A percentile compares a stretch with the other conserved stretches of the same genome.
Evolutionary conservation across 2,113 vertebrate genomes (phyloP).

Genomic region (Pituophis catenifer): DNA sequence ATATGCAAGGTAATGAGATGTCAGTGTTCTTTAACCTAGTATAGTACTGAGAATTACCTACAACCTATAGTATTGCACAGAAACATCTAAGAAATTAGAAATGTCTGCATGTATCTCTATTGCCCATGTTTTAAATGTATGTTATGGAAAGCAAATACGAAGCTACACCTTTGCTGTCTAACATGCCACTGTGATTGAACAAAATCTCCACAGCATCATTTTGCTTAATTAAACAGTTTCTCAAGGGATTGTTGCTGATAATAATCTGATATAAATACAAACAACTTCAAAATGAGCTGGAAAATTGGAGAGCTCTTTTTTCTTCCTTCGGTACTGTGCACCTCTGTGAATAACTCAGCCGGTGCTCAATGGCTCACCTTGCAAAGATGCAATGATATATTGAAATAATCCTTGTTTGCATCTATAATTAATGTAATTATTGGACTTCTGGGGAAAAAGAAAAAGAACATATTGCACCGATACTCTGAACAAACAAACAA

Average conservation of each 20-base stretch:
- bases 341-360: slow-evolving; percentile 23
- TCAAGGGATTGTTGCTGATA: not conserved
- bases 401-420: slow-evolving; percentile 16
- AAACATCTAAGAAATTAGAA: not conserved
- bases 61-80: not conserved
- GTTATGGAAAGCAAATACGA: not conserved
- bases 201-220: slow-evolving; percentile 2
- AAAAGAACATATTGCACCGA: not conserved
- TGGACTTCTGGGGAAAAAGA: slow-evolving; percentile 7
- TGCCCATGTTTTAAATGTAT: not conserved
- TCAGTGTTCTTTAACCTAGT: not conserved
- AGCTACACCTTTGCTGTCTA: not conserved
- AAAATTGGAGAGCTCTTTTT: slow-evolving; percentile 7
- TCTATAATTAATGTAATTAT: slow-evolving; percentile 35
- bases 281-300: not conserved
- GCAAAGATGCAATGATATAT: slow-evolving; percentile 22
- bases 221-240: slow-evolving; percentile 3
- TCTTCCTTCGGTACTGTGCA: not conserved
- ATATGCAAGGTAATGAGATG: not conserved
- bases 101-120: not conserved
- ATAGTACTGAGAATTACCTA: not conserved
- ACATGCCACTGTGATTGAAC: not conserved
- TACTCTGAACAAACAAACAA: slow-evolving; percentile 3
- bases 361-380: slow-evolving; percentile 33
- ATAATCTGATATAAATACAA: not conserved